Conservation (phyloP, 2,797 vertebrate genomes). For the Acrossocheilus wenchowensis region DNA sequence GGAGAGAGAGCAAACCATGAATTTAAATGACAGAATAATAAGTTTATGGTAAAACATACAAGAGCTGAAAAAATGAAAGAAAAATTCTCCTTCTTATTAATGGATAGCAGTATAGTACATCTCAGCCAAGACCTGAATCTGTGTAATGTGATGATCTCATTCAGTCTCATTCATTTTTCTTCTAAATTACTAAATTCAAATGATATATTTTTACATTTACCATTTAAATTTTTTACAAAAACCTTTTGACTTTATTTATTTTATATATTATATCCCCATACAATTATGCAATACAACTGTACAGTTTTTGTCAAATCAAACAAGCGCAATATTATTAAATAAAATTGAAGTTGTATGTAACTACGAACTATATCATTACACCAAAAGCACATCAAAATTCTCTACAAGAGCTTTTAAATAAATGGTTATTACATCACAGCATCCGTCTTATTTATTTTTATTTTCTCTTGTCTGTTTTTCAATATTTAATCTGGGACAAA, state of each 20-base stretch:
- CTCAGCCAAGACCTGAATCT: background rate
- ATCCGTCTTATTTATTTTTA: background rate
- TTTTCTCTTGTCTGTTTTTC: background rate
- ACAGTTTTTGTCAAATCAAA: background rate
- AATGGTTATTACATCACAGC: background rate
- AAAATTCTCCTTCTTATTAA: background rate
- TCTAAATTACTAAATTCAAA: background rate
- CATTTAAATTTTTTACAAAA: background rate
- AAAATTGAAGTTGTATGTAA: background rate
- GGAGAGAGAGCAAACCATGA: background rate
- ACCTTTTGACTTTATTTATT: background rate
- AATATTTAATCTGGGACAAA: background rate
- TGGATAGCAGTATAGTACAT: background rate
- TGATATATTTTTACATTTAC: background rate
- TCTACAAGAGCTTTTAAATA: background rate
- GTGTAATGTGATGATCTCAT: too few relatives aligned
- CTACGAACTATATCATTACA: background rate
- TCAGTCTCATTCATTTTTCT: background rate
- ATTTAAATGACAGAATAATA: constrained; percentile 11
- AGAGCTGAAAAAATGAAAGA: background rate
- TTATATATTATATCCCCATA: background rate
- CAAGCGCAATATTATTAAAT: background rate
- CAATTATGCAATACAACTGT: background rate
- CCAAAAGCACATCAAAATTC: background rate
- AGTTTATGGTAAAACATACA: background rate